phyloP scores from a whole-genome alignment of 1,140 invertebrate genomes.

The Drosophila eugracilis region DNA sequence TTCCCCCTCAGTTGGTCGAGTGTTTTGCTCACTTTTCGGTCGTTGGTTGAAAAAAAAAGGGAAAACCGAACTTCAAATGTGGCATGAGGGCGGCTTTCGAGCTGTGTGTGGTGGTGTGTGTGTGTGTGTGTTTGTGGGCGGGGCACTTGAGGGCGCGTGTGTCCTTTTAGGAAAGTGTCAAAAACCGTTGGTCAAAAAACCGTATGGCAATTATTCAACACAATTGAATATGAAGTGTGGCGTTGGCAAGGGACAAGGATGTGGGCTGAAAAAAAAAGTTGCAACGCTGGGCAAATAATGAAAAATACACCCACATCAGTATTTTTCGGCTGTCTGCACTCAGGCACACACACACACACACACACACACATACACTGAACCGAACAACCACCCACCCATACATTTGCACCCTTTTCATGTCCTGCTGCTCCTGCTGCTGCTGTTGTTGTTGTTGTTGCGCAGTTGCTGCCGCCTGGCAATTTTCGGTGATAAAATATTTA shows the following conservation, averaged over 20 bases:
- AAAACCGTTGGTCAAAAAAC: constrained; percentile 85
- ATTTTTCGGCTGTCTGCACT: constrained; percentile 81
- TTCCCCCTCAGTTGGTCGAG: constrained; percentile 45
- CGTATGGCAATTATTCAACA: constrained; percentile 85
- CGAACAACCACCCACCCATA: constrained; percentile 40
- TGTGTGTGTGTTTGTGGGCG: constrained; percentile 22
- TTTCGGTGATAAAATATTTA: constrained; percentile 85
- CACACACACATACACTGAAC: too few relatives aligned
- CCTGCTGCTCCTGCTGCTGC: constrained; percentile 12
- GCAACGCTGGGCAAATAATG: constrained; percentile 80
- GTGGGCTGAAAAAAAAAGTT: constrained; percentile 54
- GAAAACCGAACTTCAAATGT: constrained; percentile 76
- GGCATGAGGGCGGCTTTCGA: constrained; percentile 53
- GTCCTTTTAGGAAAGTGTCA: constrained; percentile 84
- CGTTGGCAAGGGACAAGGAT: constrained; percentile 56
- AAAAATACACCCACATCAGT: constrained; percentile 83
- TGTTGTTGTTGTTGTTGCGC: constrained; percentile 56
- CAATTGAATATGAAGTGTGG: constrained; percentile 85
- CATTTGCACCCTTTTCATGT: constrained; percentile 75
- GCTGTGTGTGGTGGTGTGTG: constrained; percentile 2
- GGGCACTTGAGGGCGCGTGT: constrained; percentile 69
- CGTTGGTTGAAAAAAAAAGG: constrained; percentile 39
- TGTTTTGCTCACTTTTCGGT: constrained; percentile 77
- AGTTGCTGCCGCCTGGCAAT: constrained; percentile 82
- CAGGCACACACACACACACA: constrained; percentile 31